Conservation (phyloP, 2,888 invertebrate genomes). For the Penaeus monodon region DNA sequence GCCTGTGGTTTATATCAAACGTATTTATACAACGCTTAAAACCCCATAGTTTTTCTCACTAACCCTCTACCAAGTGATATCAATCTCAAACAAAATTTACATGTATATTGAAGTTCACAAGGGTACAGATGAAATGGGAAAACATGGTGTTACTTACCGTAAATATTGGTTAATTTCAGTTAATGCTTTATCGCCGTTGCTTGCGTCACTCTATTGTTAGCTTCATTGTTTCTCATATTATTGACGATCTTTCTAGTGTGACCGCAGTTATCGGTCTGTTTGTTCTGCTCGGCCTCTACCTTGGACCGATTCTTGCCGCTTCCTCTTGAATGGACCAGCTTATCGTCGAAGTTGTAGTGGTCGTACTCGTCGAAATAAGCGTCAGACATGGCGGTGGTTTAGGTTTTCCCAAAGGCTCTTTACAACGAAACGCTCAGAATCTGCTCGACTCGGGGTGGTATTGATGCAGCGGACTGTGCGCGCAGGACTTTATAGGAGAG, state of each 20-base stretch:
- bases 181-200: conserved; percentile 60
- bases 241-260: conserved; percentile 64
- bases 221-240: conserved; percentile 64
- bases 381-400: conserved; percentile 55
- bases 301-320: conserved; percentile 64
- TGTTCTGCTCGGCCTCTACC: conserved; percentile 63
- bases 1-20: too few species aligned
- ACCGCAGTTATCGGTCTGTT: conserved; percentile 54
- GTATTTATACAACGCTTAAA: too few species aligned
- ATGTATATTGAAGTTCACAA: too few species aligned
- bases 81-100: too few species aligned
- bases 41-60: too few species aligned
- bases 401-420: too few species aligned
- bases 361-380: conserved; percentile 64
- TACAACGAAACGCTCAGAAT: background rate
- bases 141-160: too few species aligned
- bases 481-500: conserved; percentile 22
- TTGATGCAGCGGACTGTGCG: background rate
- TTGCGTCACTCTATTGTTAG: conserved; percentile 59
- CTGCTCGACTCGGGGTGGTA: background rate
- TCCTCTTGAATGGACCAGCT: conserved; percentile 61
- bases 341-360: conserved; percentile 65
- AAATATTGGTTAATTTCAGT: background rate
- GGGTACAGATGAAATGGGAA: too few species aligned
- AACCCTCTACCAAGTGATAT: too few species aligned